Evolutionary conservation across 2,113 vertebrate genomes (phyloP).

Genomic region (Isichthys henryi): DNA sequence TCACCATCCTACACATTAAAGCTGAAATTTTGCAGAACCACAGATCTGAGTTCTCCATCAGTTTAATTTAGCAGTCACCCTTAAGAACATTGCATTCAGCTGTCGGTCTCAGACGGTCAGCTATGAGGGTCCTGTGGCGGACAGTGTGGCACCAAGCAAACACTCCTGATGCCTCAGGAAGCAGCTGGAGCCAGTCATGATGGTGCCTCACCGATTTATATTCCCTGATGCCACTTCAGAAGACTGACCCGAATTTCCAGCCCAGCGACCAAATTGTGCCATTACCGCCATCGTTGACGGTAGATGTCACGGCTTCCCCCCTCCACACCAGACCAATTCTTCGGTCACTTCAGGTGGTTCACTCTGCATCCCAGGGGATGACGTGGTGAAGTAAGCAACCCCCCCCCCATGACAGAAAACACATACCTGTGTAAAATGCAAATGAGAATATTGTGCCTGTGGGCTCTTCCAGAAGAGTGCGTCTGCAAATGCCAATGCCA

Average conservation of each 20-base stretch:
- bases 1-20: neutral
- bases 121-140: neutral
- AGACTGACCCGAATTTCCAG: constrained; percentile 11
- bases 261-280: neutral
- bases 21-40: neutral
- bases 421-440: neutral
- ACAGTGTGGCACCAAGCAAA: constrained; percentile 4
- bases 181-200: neutral
- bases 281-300: neutral
- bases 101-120: neutral
- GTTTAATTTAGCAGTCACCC: neutral
- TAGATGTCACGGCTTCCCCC: neutral
- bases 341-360: neutral
- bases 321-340: neutral
- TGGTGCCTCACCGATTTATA: neutral
- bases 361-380: neutral
- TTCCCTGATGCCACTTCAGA: neutral
- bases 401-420: neutral
- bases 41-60: neutral
- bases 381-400: neutral
- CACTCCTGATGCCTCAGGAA: neutral
- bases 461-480: neutral
- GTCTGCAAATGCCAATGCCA: no score
- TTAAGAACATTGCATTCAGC: neutral
- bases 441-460: neutral